Conservation (phyloP, 2,888 invertebrate genomes). For the Drosophila paucipuncta region DNA sequence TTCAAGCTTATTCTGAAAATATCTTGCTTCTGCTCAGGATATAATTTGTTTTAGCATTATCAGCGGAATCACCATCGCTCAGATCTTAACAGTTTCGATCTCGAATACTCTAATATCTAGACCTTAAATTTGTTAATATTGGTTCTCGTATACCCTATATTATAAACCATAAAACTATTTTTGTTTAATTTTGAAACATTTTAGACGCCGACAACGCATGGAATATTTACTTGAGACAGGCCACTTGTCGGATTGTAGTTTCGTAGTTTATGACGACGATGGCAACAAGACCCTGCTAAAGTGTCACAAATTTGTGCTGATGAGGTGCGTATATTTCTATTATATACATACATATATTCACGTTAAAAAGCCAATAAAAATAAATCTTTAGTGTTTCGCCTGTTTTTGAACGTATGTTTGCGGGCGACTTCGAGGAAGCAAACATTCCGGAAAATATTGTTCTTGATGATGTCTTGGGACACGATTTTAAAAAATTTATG, state of each 20-base stretch:
- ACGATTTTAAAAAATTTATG: conserved; percentile 51
- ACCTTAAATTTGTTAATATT: too few relatives aligned
- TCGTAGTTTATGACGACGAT: conserved; percentile 39
- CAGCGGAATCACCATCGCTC: not conserved
- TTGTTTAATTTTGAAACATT: not conserved
- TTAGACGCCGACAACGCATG: conserved; percentile 41
- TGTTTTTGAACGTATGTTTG: conserved; percentile 64
- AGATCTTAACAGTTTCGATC: not conserved
- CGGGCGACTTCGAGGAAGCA: conserved; percentile 54
- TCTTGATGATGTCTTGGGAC: conserved; percentile 52
- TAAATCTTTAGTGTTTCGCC: conserved; percentile 39
- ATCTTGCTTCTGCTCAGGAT: not conserved
- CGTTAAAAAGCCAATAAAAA: not conserved
- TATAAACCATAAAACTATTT: not conserved
- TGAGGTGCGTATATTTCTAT: conserved; percentile 28
- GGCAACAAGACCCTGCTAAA: conserved; percentile 41
- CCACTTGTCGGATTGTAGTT: conserved; percentile 61
- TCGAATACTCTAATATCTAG: too few relatives aligned
- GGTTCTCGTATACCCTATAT: not conserved
- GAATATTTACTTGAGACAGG: conserved; percentile 47
- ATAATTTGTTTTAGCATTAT: not conserved
- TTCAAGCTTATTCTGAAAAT: not conserved
- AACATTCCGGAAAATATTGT: conserved; percentile 51
- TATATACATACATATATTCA: not conserved
- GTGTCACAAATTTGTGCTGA: conserved; percentile 61